These are phyloP conservation scores for Aspidapion aeneum DNA, from an alignment of 2,888 invertebrate species.

Conservation along the genomic window DNA sequence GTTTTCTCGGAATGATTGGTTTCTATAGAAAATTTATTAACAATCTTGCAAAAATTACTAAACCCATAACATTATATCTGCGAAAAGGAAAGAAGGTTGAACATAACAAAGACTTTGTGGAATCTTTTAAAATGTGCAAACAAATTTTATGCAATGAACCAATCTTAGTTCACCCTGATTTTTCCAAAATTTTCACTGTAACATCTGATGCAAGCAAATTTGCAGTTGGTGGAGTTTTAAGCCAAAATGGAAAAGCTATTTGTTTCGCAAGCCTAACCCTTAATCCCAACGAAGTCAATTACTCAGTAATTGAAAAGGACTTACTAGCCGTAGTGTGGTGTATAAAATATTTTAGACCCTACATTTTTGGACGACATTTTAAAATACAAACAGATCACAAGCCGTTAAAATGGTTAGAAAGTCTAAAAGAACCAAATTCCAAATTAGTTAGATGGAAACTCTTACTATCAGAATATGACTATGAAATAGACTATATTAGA, in stretches of 20 bases:
- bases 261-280: conserved; percentile 8
- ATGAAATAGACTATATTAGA: conserved; percentile 7
- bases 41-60: too few relatives aligned
- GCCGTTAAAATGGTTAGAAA: conserved; percentile 21
- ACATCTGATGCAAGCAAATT: too few relatives aligned
- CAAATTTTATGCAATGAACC: too few relatives aligned
- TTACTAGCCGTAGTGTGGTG: too few relatives aligned
- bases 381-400: conserved; percentile 22
- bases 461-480: conserved; percentile 14
- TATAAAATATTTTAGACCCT: conserved; percentile 27
- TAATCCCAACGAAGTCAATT: too few relatives aligned
- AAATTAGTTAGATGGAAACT: conserved; percentile 22
- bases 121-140: too few relatives aligned
- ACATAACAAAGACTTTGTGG: conserved; percentile 3
- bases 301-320: too few relatives aligned
- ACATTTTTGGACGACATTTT: conserved; percentile 20
- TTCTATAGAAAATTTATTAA: too few relatives aligned
- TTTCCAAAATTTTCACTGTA: too few relatives aligned
- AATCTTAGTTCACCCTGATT: conserved; percentile 1
- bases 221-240: too few relatives aligned
- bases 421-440: conserved; percentile 20
- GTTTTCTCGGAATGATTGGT: too few relatives aligned
- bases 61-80: too few relatives aligned
- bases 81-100: background rate
- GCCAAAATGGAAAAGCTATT: conserved; percentile 8